These are phyloP conservation scores for Lerista edwardsae DNA, from an alignment of 2,797 vertebrate species.

Conservation along the genomic window DNA sequence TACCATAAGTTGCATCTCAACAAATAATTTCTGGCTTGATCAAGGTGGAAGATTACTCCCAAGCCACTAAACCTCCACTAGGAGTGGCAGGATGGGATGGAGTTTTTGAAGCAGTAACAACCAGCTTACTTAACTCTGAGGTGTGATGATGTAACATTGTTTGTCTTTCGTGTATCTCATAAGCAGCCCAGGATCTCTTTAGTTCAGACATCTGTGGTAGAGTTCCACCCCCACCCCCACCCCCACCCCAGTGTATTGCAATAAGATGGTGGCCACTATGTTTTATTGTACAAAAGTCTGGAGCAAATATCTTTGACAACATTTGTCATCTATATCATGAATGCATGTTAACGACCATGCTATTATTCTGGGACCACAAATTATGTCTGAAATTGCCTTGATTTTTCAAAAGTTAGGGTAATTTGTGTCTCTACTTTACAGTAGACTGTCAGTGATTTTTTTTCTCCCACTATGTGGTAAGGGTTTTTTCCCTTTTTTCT, in stretches of 20 bases:
- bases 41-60: neutral
- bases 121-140: neutral
- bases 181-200: neutral
- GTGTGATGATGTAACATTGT: neutral
- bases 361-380: neutral
- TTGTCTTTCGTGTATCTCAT: neutral
- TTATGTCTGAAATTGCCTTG: neutral
- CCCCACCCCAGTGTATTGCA: neutral
- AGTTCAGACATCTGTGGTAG: neutral
- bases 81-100: neutral
- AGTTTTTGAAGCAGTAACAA: neutral
- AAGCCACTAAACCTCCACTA: neutral
- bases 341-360: neutral
- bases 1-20: neutral
- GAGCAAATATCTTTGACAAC: neutral
- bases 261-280: neutral
- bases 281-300: neutral
- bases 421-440: neutral
- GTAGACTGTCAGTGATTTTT: too few relatives aligned
- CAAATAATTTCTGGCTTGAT: slow-evolving; percentile 9
- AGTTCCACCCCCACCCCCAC: too few relatives aligned
- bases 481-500: neutral
- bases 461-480: too few relatives aligned
- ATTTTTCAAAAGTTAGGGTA: neutral
- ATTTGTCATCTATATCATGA: neutral